A percentile compares a stretch with the other conserved stretches of the same genome.
phyloP scores from a whole-genome alignment of 2,797 vertebrate species.

The Tragopan temminckii region DNA sequence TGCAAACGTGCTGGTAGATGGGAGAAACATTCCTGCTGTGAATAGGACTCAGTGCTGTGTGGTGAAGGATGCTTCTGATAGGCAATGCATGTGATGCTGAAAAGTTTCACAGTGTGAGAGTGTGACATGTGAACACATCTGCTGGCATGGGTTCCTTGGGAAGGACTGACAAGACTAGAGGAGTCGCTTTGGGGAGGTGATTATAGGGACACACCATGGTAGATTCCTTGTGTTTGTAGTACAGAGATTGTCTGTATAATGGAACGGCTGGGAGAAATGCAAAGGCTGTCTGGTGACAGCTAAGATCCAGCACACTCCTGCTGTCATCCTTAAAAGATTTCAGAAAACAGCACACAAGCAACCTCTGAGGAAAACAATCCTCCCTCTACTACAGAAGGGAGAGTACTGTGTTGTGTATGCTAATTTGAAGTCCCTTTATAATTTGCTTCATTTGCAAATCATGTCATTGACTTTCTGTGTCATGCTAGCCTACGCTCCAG shows the following conservation, averaged over 20 bases:
- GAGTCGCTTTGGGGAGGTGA: not conserved
- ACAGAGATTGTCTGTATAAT: not conserved
- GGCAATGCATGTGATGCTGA: not conserved
- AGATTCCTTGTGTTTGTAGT: not conserved
- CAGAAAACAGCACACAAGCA: not conserved
- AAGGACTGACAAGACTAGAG: not conserved
- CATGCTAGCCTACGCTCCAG: not conserved
- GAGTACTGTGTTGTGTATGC: not conserved
- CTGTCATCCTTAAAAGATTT: not conserved
- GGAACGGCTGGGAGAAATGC: not conserved
- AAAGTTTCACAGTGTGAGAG: not conserved
- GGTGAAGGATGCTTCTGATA: not conserved
- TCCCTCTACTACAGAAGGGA: not conserved
- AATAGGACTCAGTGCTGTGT: not conserved
- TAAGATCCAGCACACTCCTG: not conserved
- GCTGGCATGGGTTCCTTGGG: not conserved
- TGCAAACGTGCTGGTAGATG: not conserved
- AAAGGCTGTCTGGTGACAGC: not conserved
- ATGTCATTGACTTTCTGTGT: not conserved
- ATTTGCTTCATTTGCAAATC: constrained; percentile 34
- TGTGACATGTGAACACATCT: not conserved
- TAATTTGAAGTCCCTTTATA: constrained; percentile 11
- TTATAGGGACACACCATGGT: not conserved
- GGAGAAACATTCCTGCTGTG: not conserved
- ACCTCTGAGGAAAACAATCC: not conserved